Conservation (phyloP, 2,888 invertebrate genomes). For the Tiliacea citrago region DNA sequence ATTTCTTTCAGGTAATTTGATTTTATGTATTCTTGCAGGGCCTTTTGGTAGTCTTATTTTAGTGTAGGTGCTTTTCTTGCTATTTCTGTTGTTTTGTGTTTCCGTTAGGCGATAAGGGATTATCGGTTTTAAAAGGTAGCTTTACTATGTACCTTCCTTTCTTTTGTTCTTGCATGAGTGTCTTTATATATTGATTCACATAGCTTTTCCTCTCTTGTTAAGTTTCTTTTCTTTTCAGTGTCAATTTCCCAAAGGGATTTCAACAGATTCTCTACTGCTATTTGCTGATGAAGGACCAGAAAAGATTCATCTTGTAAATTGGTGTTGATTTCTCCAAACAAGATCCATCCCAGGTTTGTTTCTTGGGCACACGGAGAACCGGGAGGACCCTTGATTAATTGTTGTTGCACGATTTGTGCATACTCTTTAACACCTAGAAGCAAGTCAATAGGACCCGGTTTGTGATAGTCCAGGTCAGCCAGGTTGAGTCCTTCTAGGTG, state of each 20-base stretch:
- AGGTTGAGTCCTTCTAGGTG: background rate
- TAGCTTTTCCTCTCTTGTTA: slow-evolving; percentile 1
- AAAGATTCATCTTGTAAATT: background rate
- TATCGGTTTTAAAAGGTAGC: background rate
- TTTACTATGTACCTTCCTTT: background rate
- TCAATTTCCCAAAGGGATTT: background rate
- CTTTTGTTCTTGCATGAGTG: slow-evolving; percentile 7
- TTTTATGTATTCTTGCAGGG: background rate
- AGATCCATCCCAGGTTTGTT: background rate
- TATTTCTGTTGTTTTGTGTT: slow-evolving; percentile 1
- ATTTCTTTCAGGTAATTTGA: background rate
- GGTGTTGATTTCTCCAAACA: background rate
- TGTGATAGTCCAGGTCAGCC: background rate
- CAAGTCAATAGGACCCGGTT: background rate
- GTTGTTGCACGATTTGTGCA: background rate
- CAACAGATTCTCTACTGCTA: too few species aligned
- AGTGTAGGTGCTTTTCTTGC: background rate
- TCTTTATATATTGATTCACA: slow-evolving; percentile 2
- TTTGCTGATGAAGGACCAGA: too few species aligned
- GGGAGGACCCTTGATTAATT: too few species aligned
- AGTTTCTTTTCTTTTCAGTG: background rate
- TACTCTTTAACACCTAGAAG: background rate
- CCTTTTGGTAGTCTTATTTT: background rate
- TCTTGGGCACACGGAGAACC: background rate
- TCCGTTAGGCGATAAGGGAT: background rate